Base-by-base conservation (phyloP, 2,888 invertebrate genomes). In the Smittia aterrima region DNA sequence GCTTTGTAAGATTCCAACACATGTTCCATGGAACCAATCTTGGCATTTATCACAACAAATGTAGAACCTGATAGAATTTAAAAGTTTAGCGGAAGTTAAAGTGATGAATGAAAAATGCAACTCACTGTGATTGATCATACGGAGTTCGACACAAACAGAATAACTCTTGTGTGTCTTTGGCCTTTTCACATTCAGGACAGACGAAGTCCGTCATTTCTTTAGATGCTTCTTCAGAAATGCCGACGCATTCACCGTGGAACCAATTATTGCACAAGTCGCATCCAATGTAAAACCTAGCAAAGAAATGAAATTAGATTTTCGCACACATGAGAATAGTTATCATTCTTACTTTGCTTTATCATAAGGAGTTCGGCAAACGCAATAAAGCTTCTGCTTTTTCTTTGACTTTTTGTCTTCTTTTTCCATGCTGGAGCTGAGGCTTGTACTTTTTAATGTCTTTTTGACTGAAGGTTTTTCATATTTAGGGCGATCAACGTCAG, bases 21-120 rank as follows among this genome's bases (percentile, higher is more conserved):
- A 98, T 75, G 94, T 88, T 6, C 98, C 98, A 83, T 98, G 98
- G 85, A 97, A 98, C 99, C 99, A 99, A 83, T 96, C 98, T 83
- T 98, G 96, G 83, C 99, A 99, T 77, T 92, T 90, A 85, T 99
- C 99, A 83, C 99, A 99, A 81, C 97, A 98, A 80, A 99, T 97
- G 83, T 98, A 99, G 87, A 98, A 98, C 83, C 95, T 95, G 11
- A 74, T 20, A 71, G 11, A 58, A 53, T 53, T 24, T 6, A 54
- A 62, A 18, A 62, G 64, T 6, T 32, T 32, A n/a, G n/a, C n/a
- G n/a, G n/a, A n/a, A n/a, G n/a, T n/a, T n/a, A n/a, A n/a, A n/a
- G n/a, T n/a, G n/a, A n/a, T n/a, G n/a, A n/a, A n/a, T n/a, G n/a
- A n/a, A n/a, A n/a, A n/a, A n/a, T 58, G 22, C 7, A 58, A 58